Evolutionary conservation across 2,888 invertebrate genomes (phyloP).

Genomic region (Callosobruchus maculatus): DNA sequence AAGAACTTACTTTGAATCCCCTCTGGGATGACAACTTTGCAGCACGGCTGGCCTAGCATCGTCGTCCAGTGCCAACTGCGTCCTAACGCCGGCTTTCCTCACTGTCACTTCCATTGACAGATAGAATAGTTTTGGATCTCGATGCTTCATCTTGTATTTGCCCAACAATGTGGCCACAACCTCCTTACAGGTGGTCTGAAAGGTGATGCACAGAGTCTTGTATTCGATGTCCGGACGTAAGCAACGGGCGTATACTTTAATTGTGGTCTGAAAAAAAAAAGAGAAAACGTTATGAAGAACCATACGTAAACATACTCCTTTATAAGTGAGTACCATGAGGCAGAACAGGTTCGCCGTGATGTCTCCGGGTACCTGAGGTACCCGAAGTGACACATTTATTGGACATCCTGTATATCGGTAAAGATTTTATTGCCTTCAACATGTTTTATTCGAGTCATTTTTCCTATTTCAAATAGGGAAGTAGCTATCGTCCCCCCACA

Average conservation of each 20-base stretch:
- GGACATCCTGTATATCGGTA: too few species aligned
- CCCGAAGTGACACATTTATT: too few species aligned
- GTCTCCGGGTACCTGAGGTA: too few species aligned
- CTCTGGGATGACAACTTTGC: slow-evolving; percentile 90
- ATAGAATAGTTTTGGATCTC: slow-evolving; percentile 89
- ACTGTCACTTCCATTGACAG: slow-evolving; percentile 93
- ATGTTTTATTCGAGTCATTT: too few species aligned
- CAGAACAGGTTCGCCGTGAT: too few species aligned
- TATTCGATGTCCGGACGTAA: slow-evolving; percentile 92
- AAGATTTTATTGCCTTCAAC: too few species aligned
- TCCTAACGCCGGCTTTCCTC: slow-evolving; percentile 76
- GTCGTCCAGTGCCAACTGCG: slow-evolving; percentile 79
- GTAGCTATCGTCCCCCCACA: too few species aligned
- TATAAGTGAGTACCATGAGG: too few species aligned
- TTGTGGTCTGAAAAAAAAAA: slow-evolving; percentile 71
- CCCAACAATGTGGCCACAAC: slow-evolving; percentile 80
- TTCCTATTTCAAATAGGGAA: too few species aligned
- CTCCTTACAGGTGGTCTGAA: slow-evolving; percentile 83
- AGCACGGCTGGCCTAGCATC: slow-evolving; percentile 86
- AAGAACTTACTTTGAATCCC: slow-evolving; percentile 82
- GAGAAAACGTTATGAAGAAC: background rate
- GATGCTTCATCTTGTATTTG: slow-evolving; percentile 83
- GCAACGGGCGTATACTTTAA: slow-evolving; percentile 87
- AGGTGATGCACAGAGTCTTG: slow-evolving; percentile 88
- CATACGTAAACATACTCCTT: too few species aligned